These are phyloP conservation scores for Amphibalanus amphitrite DNA, from an alignment of 1,140 invertebrate genomes.

Conservation along the genomic window DNA sequence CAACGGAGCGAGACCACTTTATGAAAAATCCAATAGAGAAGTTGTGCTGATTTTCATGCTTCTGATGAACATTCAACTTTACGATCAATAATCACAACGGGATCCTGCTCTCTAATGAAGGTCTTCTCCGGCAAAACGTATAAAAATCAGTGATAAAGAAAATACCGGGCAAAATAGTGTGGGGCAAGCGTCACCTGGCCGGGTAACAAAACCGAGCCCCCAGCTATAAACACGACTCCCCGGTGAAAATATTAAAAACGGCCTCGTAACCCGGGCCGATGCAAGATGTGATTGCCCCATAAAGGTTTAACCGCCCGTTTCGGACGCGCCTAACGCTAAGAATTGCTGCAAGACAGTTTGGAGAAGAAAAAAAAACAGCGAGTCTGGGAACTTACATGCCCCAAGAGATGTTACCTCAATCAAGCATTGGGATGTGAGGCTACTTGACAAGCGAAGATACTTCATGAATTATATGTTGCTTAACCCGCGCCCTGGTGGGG, in stretches of 20 bases:
- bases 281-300: conserved; percentile 1
- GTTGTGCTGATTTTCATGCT: not conserved
- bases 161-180: not conserved
- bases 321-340: not conserved
- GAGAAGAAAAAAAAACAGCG: not conserved
- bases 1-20: not conserved
- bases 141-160: conserved; percentile 1
- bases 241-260: not conserved
- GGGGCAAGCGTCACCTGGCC: not conserved
- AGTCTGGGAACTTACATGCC: not conserved
- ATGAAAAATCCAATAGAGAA: not conserved
- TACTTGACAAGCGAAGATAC: too few relatives aligned
- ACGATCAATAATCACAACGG: conserved; percentile 1
- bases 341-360: not conserved
- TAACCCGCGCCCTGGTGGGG: too few relatives aligned
- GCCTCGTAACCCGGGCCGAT: not conserved
- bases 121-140: not conserved
- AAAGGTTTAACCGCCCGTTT: conserved; percentile 1
- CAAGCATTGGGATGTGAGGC: too few relatives aligned
- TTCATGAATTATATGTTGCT: too few relatives aligned
- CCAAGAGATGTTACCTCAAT: too few relatives aligned
- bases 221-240: not conserved
- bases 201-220: not conserved
- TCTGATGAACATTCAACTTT: not conserved
- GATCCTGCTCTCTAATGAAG: not conserved